Evolutionary conservation across 2,113 vertebrate genomes (phyloP).

Genomic region (Ophiodon elongatus): DNA sequence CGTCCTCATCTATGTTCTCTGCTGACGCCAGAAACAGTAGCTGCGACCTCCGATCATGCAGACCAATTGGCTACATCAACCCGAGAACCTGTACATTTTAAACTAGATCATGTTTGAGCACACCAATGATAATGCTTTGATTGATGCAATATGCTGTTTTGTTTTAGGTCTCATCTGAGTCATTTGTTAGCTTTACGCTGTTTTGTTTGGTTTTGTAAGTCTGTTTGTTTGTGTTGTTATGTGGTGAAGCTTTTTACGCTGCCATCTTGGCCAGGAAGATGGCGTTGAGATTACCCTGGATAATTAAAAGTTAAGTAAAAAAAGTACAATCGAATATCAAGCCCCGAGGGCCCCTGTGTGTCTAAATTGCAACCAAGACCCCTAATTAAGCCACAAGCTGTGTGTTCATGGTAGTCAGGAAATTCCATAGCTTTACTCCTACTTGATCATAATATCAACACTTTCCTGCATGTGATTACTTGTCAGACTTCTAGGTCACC

Average conservation of each 20-base stretch:
- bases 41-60: background rate
- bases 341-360: too few species aligned
- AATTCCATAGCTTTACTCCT: background rate
- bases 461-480: slow-evolving; percentile 11
- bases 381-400: background rate
- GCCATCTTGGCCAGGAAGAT: background rate
- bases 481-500: background rate
- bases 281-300: background rate
- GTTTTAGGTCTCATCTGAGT: too few species aligned
- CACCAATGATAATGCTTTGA: too few species aligned
- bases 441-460: background rate
- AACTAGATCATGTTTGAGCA: too few species aligned
- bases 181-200: too few species aligned
- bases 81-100: too few species aligned
- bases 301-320: too few species aligned
- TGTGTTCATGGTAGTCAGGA: background rate
- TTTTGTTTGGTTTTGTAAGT: background rate
- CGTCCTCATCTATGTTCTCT: background rate
- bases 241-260: background rate
- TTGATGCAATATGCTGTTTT: too few species aligned
- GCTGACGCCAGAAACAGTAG: background rate
- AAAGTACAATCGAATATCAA: too few species aligned
- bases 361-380: background rate
- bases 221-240: too few species aligned
- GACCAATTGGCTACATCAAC: too few species aligned